Percentiles rank a stretch among this genome's conserved stretches.
These are phyloP conservation scores for Heterodera carotae DNA, from an alignment of 1,140 invertebrate species.

Conservation along the genomic window DNA sequence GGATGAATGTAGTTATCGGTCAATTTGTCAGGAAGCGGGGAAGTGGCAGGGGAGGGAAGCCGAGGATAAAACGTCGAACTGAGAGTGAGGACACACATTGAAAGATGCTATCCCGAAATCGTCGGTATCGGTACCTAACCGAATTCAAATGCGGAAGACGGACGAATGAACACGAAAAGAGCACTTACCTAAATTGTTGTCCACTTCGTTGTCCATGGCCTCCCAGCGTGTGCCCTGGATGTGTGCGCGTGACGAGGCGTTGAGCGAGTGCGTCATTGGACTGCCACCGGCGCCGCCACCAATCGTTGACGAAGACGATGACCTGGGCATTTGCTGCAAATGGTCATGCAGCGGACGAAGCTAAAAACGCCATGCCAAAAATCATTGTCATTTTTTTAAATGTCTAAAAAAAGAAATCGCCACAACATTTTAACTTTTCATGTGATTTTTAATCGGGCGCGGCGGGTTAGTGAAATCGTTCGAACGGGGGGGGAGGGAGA, in stretches of 20 bases:
- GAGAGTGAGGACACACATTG: no score
- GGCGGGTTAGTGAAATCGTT: not conserved
- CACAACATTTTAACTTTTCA: not conserved
- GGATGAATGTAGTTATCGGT: no score
- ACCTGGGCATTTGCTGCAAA: slow-evolving; percentile 11
- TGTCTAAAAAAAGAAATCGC: not conserved
- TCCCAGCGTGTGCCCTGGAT: slow-evolving; percentile 65
- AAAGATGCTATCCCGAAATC: no score
- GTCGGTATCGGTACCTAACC: no score
- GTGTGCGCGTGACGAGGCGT: slow-evolving; percentile 47
- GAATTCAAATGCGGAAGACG: no score
- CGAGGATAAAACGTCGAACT: no score
- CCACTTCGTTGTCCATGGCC: slow-evolving; percentile 64
- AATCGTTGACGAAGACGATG: not conserved
- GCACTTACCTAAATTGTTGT: slow-evolving; percentile 61
- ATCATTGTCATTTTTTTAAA: not conserved
- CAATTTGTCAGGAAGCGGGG: no score
- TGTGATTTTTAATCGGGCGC: no score
- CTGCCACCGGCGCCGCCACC: not conserved
- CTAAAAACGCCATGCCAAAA: not conserved
- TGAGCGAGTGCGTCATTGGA: slow-evolving; percentile 34
- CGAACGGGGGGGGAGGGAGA: no score
- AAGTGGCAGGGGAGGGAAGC: no score
- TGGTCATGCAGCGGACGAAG: slow-evolving; percentile 8
- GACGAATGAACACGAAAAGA: not conserved